These are phyloP conservation scores for Emydura subglobosa DNA, from an alignment of 2,113 vertebrate species.

Conservation along the genomic window DNA sequence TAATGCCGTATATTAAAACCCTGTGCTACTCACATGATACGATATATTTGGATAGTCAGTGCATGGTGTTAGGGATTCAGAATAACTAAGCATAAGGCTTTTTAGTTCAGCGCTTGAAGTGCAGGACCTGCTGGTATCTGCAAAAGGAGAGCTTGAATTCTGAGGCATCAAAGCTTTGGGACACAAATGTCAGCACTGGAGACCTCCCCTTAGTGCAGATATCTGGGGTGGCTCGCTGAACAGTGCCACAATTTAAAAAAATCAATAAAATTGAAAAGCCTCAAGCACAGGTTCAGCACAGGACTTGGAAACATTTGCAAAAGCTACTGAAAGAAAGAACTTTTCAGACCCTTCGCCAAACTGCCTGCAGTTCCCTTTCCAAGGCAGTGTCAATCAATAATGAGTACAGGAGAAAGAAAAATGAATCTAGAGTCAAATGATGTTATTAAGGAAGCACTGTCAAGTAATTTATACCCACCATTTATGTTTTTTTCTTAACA, in stretches of 20 bases:
- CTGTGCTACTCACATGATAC: constrained; percentile 54
- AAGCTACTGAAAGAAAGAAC: not conserved
- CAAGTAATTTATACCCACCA: too few relatives aligned
- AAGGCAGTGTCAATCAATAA: constrained; percentile 27
- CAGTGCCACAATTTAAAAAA: not conserved
- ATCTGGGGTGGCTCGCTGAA: constrained; percentile 8
- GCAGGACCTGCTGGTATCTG: constrained; percentile 57
- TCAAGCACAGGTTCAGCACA: constrained; percentile 26
- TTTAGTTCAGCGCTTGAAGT: constrained; percentile 67
- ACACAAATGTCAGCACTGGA: constrained; percentile 14
- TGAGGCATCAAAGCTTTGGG: not conserved
- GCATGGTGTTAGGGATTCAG: constrained; percentile 57
- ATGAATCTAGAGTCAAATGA: constrained; percentile 8
- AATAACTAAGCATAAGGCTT: constrained; percentile 61
- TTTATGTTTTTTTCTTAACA: too few relatives aligned
- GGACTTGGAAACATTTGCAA: constrained; percentile 34
- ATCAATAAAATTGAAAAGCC: accelerated
- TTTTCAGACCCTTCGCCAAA: constrained; percentile 5
- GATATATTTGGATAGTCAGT: constrained; percentile 62
- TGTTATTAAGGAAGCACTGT: not conserved
- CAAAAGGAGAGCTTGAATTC: constrained; percentile 32
- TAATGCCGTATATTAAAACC: constrained; percentile 61
- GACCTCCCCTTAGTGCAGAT: not conserved
- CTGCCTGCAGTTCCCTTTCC: constrained; percentile 43
- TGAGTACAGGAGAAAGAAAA: not conserved